Conservation (phyloP, 2,797 vertebrate species). For the Sebastes steindachneri region DNA sequence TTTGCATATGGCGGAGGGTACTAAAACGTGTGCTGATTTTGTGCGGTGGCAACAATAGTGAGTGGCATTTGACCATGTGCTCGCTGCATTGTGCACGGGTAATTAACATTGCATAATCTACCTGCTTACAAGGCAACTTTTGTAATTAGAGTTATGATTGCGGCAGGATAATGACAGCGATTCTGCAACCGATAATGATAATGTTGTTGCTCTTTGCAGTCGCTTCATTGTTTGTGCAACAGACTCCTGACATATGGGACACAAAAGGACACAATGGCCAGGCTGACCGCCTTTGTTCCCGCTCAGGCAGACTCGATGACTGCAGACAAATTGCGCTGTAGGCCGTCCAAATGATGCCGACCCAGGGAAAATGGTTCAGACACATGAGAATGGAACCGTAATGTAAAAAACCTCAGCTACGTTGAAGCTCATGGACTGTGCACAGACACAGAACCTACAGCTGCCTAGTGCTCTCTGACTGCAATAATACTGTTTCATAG, state of each 20-base stretch:
- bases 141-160: constrained; percentile 87
- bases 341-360: constrained; percentile 70
- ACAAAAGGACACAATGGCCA: constrained; percentile 81
- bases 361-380: constrained; percentile 68
- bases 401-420: constrained; percentile 55
- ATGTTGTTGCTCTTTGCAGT: constrained; percentile 66
- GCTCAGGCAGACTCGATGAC: constrained; percentile 77
- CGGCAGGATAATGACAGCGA: constrained; percentile 75
- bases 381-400: constrained; percentile 61
- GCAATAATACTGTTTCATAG: constrained; percentile 13
- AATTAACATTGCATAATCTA: constrained; percentile 84
- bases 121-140: constrained; percentile 85
- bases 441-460: constrained; percentile 16
- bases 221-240: constrained; percentile 75
- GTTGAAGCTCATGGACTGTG: constrained; percentile 26
- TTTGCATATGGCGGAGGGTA: constrained; percentile 47
- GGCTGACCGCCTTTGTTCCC: constrained; percentile 75
- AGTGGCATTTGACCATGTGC: constrained; percentile 77
- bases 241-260: constrained; percentile 83
- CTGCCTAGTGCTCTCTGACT: constrained; percentile 22
- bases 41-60: constrained; percentile 55
- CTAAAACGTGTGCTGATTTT: constrained; percentile 47
- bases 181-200: constrained; percentile 79
- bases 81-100: constrained; percentile 50
- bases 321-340: constrained; percentile 76